Percentiles rank a stretch among this genome's conserved stretches.
Evolutionary conservation across 2,888 invertebrate species (phyloP).

Genomic region (Meganola albula): DNA sequence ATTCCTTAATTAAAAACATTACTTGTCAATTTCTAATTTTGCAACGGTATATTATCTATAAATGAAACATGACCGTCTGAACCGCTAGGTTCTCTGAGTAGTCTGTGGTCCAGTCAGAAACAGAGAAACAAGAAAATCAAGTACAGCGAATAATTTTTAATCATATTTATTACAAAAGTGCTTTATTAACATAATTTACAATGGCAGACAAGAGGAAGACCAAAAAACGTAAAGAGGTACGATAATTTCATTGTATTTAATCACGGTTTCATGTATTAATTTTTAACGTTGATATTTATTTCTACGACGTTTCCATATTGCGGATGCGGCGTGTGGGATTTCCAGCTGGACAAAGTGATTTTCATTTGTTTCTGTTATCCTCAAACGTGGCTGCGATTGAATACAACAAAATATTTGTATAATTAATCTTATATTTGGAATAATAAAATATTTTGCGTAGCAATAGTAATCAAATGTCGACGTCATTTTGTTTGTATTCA

Average conservation of each 20-base stretch:
- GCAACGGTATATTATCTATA: too few species aligned
- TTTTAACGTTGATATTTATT: constrained; percentile 17
- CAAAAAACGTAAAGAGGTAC: constrained; percentile 72
- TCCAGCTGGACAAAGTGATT: constrained; percentile 17
- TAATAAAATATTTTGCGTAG: constrained; percentile 7
- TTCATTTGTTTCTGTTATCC: constrained; percentile 8
- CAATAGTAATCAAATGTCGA: constrained; percentile 36
- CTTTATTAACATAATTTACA: constrained; percentile 44
- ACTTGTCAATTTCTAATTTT: too few species aligned
- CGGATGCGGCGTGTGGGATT: constrained; percentile 28
- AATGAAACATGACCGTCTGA: too few species aligned
- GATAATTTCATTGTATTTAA: constrained; percentile 16
- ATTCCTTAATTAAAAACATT: too few species aligned
- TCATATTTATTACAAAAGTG: constrained; percentile 43
- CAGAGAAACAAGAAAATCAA: constrained; percentile 32
- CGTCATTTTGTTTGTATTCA: constrained; percentile 33
- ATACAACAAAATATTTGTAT: not conserved
- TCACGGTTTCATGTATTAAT: not conserved
- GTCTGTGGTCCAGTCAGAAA: too few species aligned
- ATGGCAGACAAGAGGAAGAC: constrained; percentile 74
- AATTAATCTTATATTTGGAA: not conserved
- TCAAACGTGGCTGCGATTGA: not conserved
- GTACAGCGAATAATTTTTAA: constrained; percentile 29
- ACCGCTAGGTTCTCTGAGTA: too few species aligned
- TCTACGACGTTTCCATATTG: constrained; percentile 19